These are phyloP conservation scores for Athripsodes cinereus DNA, from an alignment of 2,888 invertebrate species.

Conservation along the genomic window DNA sequence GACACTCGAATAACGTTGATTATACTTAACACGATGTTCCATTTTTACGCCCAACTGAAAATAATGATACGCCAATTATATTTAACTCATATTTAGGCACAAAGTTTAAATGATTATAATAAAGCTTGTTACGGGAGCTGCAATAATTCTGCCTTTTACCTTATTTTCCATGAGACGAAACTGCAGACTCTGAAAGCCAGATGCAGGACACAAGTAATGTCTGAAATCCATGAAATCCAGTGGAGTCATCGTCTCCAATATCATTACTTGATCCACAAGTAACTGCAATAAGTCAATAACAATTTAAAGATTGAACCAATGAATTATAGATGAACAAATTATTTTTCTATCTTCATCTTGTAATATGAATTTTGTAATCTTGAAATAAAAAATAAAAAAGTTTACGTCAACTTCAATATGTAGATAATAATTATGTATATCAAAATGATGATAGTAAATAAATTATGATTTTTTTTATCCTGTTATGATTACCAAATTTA, in stretches of 20 bases:
- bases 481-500: too few relatives aligned
- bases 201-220: slow-evolving; percentile 86
- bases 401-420: too few relatives aligned
- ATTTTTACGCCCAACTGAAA: slow-evolving; percentile 62
- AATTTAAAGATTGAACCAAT: too few relatives aligned
- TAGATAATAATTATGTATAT: too few relatives aligned
- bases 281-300: slow-evolving; percentile 53
- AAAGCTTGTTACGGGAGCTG: background rate
- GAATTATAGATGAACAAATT: too few relatives aligned
- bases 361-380: too few relatives aligned
- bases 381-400: too few relatives aligned
- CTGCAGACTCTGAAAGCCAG: slow-evolving; percentile 96
- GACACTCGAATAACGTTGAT: slow-evolving; percentile 83
- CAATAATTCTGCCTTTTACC: slow-evolving; percentile 34
- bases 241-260: slow-evolving; percentile 98
- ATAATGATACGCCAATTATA: background rate
- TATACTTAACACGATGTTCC: slow-evolving; percentile 87
- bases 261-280: slow-evolving; percentile 93
- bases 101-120: background rate
- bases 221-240: slow-evolving; percentile 98
- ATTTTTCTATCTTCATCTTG: too few relatives aligned
- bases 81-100: too few relatives aligned
- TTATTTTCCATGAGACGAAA: slow-evolving; percentile 96
- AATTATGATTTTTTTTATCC: too few relatives aligned
- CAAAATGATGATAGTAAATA: too few relatives aligned